Conservation (phyloP, 2,797 vertebrate genomes). For the Prunella strophiata region DNA sequence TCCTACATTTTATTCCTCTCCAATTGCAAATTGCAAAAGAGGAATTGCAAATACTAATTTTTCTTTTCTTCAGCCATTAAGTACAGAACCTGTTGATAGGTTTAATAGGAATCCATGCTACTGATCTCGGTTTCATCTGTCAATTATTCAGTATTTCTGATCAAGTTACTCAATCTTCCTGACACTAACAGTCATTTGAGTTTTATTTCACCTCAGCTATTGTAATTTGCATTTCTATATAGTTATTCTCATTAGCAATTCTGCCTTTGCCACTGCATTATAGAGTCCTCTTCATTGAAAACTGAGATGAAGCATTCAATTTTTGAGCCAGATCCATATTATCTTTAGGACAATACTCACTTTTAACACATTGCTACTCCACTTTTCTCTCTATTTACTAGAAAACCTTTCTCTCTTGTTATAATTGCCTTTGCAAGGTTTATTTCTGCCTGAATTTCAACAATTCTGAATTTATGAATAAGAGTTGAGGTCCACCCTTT, state of each 20-base stretch:
- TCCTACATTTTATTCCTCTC: not conserved
- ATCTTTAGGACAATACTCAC: not conserved
- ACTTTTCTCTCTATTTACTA: not conserved
- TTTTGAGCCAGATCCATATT: not conserved
- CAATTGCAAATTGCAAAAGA: not conserved
- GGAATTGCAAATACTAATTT: not conserved
- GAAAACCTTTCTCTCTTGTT: not conserved
- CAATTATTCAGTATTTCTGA: not conserved
- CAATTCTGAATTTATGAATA: slow-evolving; percentile 38
- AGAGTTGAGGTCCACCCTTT: slow-evolving; percentile 6
- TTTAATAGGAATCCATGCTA: not conserved
- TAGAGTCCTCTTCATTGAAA: not conserved
- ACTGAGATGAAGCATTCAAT: not conserved
- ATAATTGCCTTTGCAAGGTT: slow-evolving; percentile 32
- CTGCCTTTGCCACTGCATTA: not conserved
- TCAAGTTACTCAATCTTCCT: not conserved
- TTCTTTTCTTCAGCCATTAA: not conserved
- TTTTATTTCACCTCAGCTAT: not conserved
- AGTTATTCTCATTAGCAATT: not conserved
- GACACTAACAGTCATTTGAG: not conserved
- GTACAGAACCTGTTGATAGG: not conserved
- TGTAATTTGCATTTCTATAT: slow-evolving; percentile 16
- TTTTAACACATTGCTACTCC: not conserved
- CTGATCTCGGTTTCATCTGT: not conserved
- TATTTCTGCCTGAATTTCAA: slow-evolving; percentile 34